Percentiles rank a stretch among this genome's conserved stretches.
Conservation (phyloP, 1,140 invertebrate genomes). For the Vanessa atalanta region DNA sequence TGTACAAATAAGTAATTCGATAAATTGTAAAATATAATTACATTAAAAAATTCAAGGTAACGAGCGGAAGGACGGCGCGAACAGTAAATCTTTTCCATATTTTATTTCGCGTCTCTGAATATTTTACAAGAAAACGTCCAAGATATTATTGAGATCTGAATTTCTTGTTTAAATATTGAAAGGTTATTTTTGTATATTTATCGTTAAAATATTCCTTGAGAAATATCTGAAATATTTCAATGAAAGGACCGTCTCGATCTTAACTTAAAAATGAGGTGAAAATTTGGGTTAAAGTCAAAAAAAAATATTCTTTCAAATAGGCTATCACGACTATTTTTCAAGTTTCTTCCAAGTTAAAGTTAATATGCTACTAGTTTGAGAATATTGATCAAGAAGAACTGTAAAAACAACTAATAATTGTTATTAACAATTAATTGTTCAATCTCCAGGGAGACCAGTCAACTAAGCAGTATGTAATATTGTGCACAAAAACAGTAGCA, state of each 20-base stretch:
- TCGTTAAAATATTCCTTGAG: background rate
- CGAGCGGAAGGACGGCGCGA: background rate
- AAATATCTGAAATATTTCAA: background rate
- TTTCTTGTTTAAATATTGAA: slow-evolving; percentile 7
- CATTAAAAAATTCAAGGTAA: slow-evolving; percentile 8
- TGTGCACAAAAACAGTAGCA: too few relatives aligned
- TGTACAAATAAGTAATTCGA: background rate
- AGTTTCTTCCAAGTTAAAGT: too few relatives aligned
- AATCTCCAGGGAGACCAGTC: too few relatives aligned
- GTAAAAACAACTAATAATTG: too few relatives aligned
- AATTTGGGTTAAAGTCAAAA: background rate
- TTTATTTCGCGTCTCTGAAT: slow-evolving; percentile 20
- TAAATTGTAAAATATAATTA: slow-evolving; percentile 19
- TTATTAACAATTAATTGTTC: too few relatives aligned
- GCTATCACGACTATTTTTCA: too few relatives aligned
- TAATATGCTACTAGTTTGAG: too few relatives aligned
- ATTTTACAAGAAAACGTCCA: slow-evolving; percentile 13
- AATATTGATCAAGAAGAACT: too few relatives aligned
- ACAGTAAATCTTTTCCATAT: slow-evolving; percentile 7
- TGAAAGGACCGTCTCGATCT: background rate
- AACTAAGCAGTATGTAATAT: too few relatives aligned
- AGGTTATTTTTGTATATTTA: slow-evolving; percentile 3
- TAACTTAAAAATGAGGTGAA: background rate
- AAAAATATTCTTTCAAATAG: background rate
- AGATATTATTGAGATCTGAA: slow-evolving; percentile 15